These are phyloP conservation scores for Noctua pronuba DNA, from an alignment of 2,888 invertebrate species.

Conservation along the genomic window DNA sequence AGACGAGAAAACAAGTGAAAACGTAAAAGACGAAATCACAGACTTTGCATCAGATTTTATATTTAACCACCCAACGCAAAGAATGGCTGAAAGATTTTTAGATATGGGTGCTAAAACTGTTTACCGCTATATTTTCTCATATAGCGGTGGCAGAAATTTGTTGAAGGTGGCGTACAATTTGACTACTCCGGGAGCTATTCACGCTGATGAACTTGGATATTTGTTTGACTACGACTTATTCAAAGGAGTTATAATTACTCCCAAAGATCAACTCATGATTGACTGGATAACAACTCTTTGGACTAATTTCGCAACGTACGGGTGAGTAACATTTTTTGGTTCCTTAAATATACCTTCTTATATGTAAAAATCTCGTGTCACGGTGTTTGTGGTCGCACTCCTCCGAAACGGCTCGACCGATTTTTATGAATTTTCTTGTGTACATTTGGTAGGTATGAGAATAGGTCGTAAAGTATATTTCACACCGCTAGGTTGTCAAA, in stretches of 20 bases:
- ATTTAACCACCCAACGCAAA: constrained; percentile 44
- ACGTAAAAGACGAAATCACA: constrained; percentile 18
- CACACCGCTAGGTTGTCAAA: too few species aligned
- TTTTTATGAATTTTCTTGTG: too few species aligned
- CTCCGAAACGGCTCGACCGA: too few species aligned
- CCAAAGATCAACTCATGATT: constrained; percentile 55
- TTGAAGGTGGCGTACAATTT: neutral
- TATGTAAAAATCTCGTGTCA: too few species aligned
- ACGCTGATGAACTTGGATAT: constrained; percentile 59
- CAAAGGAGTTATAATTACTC: constrained; percentile 13
- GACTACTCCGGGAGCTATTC: constrained; percentile 41
- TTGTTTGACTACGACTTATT: constrained; percentile 42
- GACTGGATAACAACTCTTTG: constrained; percentile 59
- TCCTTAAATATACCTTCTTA: too few species aligned
- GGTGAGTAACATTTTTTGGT: constrained; percentile 8
- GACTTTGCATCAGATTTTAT: constrained; percentile 37
- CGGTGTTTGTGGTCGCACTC: too few species aligned
- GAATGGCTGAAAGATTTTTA: constrained; percentile 35
- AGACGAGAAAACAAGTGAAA: constrained; percentile 29
- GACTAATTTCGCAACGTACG: constrained; percentile 63
- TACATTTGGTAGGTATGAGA: too few species aligned
- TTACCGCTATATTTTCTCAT: constrained; percentile 54
- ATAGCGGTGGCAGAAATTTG: constrained; percentile 38
- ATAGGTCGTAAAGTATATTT: too few species aligned
- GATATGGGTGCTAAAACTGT: constrained; percentile 28